phyloP scores from a whole-genome alignment of 1,140 invertebrate species.

The Drosophila ironensis region DNA sequence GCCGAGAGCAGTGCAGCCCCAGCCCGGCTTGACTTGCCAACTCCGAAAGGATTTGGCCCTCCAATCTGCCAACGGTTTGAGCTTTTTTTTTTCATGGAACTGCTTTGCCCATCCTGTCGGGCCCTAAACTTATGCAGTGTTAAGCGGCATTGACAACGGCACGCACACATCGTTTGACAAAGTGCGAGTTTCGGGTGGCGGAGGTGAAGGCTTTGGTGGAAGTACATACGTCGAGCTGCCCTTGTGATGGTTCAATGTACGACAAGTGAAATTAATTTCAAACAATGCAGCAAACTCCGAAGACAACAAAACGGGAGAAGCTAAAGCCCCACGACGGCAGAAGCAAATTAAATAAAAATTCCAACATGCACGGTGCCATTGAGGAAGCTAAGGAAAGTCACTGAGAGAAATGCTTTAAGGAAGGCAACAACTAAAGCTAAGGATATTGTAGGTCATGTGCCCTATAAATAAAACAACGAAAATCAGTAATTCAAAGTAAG shows the following conservation, averaged over 20 bases:
- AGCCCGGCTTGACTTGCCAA: slow-evolving; percentile 28
- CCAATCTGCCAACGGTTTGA: background rate
- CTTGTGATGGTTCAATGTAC: slow-evolving; percentile 48
- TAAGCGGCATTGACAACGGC: slow-evolving; percentile 67
- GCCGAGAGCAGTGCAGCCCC: slow-evolving; percentile 13
- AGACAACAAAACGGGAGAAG: slow-evolving; percentile 48
- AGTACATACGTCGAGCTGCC: background rate
- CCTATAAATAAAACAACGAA: too few relatives aligned
- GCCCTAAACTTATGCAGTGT: slow-evolving; percentile 46
- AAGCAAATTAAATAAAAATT: slow-evolving; percentile 79
- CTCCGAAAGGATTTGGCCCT: slow-evolving; percentile 1
- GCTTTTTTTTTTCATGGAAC: background rate
- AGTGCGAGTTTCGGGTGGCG: background rate
- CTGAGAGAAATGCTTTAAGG: slow-evolving; percentile 2
- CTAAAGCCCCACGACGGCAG: slow-evolving; percentile 44
- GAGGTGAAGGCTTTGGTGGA: background rate
- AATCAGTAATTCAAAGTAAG: too few relatives aligned
- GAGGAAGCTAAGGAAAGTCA: slow-evolving; percentile 1
- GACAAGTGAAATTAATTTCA: slow-evolving; percentile 79
- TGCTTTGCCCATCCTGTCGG: slow-evolving; percentile 8
- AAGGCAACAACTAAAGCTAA: background rate
- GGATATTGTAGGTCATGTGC: too few relatives aligned
- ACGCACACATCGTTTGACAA: slow-evolving; percentile 44
- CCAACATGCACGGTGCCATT: slow-evolving; percentile 48
- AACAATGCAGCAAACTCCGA: slow-evolving; percentile 71